Evolutionary conservation across 2,113 vertebrate species (phyloP).

Genomic region (Psammodynastes pulverulentus): DNA sequence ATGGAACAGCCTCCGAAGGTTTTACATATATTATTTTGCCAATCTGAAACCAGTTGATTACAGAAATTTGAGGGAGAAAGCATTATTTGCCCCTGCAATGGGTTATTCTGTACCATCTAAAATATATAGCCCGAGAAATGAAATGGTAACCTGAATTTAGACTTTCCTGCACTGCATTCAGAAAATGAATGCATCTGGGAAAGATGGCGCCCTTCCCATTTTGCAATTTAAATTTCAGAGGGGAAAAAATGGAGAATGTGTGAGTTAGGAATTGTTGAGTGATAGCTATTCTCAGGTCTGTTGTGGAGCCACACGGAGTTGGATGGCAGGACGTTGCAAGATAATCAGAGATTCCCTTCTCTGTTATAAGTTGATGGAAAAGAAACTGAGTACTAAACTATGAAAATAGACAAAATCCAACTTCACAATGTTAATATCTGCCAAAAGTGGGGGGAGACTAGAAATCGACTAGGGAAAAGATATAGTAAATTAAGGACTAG

Average conservation of each 20-base stretch:
- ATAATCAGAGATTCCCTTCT: neutral
- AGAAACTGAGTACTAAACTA: no score
- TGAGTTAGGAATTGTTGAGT: neutral
- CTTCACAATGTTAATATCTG: neutral
- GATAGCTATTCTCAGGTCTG: neutral
- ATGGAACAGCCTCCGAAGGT: neutral
- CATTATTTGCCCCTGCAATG: neutral
- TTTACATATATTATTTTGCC: neutral
- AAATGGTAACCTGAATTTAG: neutral
- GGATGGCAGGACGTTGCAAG: neutral
- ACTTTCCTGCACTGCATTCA: neutral
- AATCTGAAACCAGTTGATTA: neutral
- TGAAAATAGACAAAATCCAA: neutral
- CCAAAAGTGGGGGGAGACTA: rapidly evolving
- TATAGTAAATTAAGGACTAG: neutral
- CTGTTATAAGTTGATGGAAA: neutral
- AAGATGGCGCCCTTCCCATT: neutral
- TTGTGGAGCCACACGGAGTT: neutral
- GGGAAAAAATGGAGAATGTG: neutral
- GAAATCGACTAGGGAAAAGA: neutral
- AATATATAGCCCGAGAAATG: neutral
- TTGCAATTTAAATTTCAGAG: neutral
- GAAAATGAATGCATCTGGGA: neutral
- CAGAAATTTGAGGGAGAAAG: neutral
- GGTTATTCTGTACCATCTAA: neutral